Evolutionary conservation across 2,888 invertebrate genomes (phyloP).

Genomic region (Orchestes rusci): DNA sequence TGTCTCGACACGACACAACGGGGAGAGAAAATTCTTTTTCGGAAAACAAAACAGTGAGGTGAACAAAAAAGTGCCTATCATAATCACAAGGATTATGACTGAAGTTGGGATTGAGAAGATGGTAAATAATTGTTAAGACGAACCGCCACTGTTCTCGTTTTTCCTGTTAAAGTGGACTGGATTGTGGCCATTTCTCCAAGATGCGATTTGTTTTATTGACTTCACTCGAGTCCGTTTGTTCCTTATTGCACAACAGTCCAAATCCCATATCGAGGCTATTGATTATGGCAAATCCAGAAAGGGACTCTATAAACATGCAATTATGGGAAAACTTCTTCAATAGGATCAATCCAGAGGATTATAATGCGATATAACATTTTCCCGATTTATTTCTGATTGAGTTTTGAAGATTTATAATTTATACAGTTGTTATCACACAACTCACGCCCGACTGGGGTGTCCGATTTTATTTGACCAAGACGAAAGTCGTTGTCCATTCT

Average conservation of each 20-base stretch:
- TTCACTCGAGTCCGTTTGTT: slow-evolving; percentile 43
- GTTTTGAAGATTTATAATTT: no score
- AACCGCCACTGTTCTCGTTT: slow-evolving; percentile 11
- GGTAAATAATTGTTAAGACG: no score
- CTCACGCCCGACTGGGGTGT: slow-evolving; percentile 17
- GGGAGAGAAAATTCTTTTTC: no score
- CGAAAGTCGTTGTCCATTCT: slow-evolving; percentile 32
- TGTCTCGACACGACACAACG: slow-evolving; percentile 51
- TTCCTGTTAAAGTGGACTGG: slow-evolving; percentile 17
- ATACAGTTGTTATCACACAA: slow-evolving; percentile 8
- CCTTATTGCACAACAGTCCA: slow-evolving; percentile 42
- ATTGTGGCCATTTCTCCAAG: slow-evolving; percentile 11
- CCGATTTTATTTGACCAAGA: slow-evolving; percentile 18
- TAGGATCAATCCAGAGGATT: slow-evolving; percentile 9
- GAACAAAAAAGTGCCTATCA: no score
- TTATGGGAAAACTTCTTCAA: slow-evolving; percentile 19
- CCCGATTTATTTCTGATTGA: no score
- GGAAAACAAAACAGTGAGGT: no score
- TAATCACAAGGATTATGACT: no score
- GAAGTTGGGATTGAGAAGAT: no score
- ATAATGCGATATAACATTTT: slow-evolving; percentile 2
- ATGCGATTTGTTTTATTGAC: slow-evolving; percentile 46
- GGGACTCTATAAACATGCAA: slow-evolving; percentile 24
- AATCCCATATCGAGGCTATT: slow-evolving; percentile 41
- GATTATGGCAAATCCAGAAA: slow-evolving; percentile 31